These are phyloP conservation scores for Sebastolobus alascanus DNA, from an alignment of 2,797 vertebrate genomes.

Conservation along the genomic window DNA sequence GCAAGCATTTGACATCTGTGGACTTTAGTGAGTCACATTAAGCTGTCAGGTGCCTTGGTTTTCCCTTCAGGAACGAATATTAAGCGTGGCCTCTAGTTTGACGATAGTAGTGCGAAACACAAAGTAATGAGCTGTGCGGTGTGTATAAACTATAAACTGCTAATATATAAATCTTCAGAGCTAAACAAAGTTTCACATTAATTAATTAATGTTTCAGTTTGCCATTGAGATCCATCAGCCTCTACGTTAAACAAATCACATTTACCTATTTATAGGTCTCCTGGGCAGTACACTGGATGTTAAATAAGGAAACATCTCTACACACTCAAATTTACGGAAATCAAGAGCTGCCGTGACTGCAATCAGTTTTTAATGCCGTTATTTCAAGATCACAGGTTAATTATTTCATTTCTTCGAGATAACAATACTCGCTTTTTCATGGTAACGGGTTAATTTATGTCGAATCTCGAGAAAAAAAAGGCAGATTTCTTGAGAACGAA, in stretches of 20 bases:
- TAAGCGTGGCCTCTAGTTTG: slow-evolving; percentile 14
- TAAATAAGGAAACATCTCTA: not conserved
- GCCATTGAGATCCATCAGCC: not conserved
- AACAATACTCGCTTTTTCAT: not conserved
- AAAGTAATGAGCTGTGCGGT: slow-evolving; percentile 20
- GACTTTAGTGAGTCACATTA: not conserved
- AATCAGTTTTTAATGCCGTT: not conserved
- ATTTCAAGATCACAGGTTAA: not conserved
- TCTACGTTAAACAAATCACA: not conserved
- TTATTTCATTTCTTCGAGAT: not conserved
- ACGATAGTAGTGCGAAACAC: slow-evolving; percentile 5
- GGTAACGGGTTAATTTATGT: not conserved
- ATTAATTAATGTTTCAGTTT: not conserved
- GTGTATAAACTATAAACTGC: not conserved
- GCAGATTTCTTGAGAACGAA: not conserved
- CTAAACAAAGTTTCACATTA: not conserved
- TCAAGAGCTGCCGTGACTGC: not conserved
- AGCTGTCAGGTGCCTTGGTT: not conserved
- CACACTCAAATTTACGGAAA: not conserved
- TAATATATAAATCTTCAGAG: not conserved
- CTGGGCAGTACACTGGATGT: not conserved
- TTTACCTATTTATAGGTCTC: not conserved
- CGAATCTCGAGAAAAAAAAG: not conserved
- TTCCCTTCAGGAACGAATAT: not conserved
- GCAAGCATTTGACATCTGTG: not conserved